These are phyloP conservation scores for Stegana nigrithorax DNA, from an alignment of 2,888 invertebrate species.

Conservation along the genomic window DNA sequence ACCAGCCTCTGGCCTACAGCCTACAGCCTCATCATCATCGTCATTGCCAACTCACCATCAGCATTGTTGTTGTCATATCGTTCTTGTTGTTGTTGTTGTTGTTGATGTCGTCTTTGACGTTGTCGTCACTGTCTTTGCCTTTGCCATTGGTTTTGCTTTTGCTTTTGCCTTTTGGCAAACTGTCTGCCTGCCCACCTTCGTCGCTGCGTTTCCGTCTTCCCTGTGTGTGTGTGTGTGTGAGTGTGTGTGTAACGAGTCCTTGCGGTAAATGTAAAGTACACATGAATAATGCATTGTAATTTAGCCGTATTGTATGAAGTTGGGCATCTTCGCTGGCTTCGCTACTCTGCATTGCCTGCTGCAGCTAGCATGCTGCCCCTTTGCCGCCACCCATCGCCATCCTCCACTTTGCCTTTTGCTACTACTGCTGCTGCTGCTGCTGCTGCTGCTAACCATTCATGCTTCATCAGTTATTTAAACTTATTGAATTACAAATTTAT, in stretches of 20 bases:
- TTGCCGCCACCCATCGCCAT: background rate
- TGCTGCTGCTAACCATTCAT: constrained; percentile 14
- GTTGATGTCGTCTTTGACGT: background rate
- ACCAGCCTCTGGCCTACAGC: too few relatives aligned
- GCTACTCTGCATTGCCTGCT: background rate
- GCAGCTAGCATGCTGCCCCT: background rate
- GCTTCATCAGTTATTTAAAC: constrained; percentile 31
- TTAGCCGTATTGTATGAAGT: constrained; percentile 20
- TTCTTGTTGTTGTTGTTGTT: too few relatives aligned
- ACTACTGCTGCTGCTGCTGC: constrained; percentile 9
- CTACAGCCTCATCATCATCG: too few relatives aligned
- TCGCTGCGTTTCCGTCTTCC: background rate
- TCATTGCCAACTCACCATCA: too few relatives aligned
- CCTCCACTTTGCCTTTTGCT: background rate
- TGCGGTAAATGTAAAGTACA: constrained; percentile 24
- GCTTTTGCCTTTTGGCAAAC: too few relatives aligned
- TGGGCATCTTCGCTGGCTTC: background rate
- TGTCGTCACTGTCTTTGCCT: too few relatives aligned
- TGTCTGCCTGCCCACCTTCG: background rate
- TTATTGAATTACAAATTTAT: constrained; percentile 39
- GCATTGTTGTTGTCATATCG: too few relatives aligned
- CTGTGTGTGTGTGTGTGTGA: background rate
- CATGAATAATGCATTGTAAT: constrained; percentile 40
- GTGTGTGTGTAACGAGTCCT: constrained; percentile 15
- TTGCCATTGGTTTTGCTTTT: too few relatives aligned